These are phyloP conservation scores for Forbesichthys agassizii DNA, from an alignment of 2,113 vertebrate genomes.

Conservation along the genomic window DNA sequence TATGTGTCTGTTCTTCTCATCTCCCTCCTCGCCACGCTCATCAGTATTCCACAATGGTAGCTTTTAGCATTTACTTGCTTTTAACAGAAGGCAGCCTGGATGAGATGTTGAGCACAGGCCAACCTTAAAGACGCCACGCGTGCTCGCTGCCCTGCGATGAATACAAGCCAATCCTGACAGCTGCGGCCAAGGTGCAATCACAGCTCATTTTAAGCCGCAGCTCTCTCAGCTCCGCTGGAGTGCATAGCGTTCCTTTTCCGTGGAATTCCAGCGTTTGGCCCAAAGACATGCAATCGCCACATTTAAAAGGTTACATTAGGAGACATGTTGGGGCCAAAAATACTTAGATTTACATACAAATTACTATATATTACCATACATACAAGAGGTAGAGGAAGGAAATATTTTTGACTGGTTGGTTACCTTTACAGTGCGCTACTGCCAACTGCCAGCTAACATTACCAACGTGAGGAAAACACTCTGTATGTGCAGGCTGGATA, in stretches of 20 bases:
- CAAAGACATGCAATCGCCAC: too few species aligned
- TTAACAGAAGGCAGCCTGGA: background rate
- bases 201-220: background rate
- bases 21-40: constrained; percentile 2
- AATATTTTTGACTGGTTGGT: too few species aligned
- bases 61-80: constrained; percentile 11
- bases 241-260: constrained; percentile 15
- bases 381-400: background rate
- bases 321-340: background rate
- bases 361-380: constrained; percentile 9
- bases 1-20: background rate
- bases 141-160: constrained; percentile 2
- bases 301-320: background rate
- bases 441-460: too few species aligned
- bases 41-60: background rate
- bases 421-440: too few species aligned
- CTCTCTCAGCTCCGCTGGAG: background rate
- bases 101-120: background rate
- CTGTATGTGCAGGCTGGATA: too few species aligned
- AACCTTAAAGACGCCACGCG: background rate
- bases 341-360: background rate
- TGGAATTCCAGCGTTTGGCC: constrained; percentile 10
- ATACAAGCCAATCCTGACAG: constrained; percentile 8
- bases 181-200: constrained; percentile 10
- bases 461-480: too few species aligned